Conservation (phyloP, 2,888 invertebrate genomes). For the Eristalinus aeneus region DNA sequence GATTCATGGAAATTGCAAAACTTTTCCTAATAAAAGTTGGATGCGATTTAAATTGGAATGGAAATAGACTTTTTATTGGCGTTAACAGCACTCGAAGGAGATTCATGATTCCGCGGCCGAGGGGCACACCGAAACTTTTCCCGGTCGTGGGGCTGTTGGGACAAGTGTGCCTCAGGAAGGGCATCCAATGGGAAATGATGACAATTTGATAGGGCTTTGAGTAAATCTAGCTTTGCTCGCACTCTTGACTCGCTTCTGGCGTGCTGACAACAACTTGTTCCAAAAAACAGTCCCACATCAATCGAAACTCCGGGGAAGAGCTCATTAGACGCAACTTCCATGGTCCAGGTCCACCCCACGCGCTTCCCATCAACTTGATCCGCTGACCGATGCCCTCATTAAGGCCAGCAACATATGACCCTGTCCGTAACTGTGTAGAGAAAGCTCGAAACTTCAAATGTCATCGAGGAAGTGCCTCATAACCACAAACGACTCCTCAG, state of each 20-base stretch:
- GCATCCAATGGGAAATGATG: too few species aligned
- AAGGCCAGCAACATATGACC: neutral
- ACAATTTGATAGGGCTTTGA: too few species aligned
- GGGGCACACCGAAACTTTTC: conserved; percentile 3
- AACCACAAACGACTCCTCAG: neutral
- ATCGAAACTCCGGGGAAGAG: too few species aligned
- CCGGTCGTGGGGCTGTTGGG: neutral
- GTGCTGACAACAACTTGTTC: too few species aligned
- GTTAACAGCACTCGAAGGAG: conserved; percentile 15
- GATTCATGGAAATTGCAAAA: conserved; percentile 6
- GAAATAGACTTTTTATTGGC: conserved; percentile 5
- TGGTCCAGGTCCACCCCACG: too few species aligned
- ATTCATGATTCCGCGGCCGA: neutral
- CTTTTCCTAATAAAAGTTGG: conserved; percentile 25
- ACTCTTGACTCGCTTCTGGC: too few species aligned
- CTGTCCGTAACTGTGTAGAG: neutral
- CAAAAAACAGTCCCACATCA: too few species aligned
- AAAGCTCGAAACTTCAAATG: neutral
- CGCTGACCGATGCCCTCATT: neutral
- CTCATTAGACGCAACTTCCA: neutral
- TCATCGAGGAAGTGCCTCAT: conserved; percentile 22
- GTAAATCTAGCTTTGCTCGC: too few species aligned
- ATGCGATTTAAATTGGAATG: conserved; percentile 17
- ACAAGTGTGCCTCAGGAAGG: too few species aligned
- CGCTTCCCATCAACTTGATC: neutral